A percentile compares a stretch with the other conserved stretches of the same genome.
Conservation (phyloP, 1,140 invertebrate genomes). For the Scaptodrosophila lebanonensis region DNA sequence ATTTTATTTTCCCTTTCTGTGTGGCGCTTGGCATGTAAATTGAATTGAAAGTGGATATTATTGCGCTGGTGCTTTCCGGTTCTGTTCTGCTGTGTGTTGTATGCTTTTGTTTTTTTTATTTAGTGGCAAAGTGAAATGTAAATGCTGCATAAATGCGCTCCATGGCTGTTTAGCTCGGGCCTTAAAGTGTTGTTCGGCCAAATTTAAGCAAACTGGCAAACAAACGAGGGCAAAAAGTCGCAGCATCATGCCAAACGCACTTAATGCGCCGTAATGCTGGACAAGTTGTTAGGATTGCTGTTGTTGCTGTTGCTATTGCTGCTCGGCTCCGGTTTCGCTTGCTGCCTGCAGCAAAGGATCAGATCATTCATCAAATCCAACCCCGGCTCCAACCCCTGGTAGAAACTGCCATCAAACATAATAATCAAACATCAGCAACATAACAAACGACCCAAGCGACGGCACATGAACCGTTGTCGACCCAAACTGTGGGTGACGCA, state of each 20-base stretch:
- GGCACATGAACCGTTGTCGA: neutral
- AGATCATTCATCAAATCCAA: conserved; percentile 67
- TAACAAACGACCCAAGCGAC: conserved; percentile 63
- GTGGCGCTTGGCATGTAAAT: conserved; percentile 58
- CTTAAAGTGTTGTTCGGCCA: conserved; percentile 1
- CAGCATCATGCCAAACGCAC: conserved; percentile 33
- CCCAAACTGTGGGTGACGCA: conserved; percentile 53
- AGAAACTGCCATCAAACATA: conserved; percentile 69
- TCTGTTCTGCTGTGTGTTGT: conserved; percentile 43
- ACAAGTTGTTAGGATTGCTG: conserved; percentile 35
- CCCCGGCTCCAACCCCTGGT: conserved; percentile 19
- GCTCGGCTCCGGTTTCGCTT: conserved; percentile 31
- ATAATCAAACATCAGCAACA: conserved; percentile 74
- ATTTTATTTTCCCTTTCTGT: conserved; percentile 33
- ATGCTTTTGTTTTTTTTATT: conserved; percentile 29
- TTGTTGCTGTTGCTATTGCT: conserved; percentile 5
- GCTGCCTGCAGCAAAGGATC: conserved; percentile 46
- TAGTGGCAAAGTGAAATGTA: neutral
- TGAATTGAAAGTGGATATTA: conserved; percentile 65
- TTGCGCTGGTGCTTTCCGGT: conserved; percentile 39
- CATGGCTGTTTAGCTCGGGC: conserved; percentile 2
- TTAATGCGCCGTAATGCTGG: conserved; percentile 9
- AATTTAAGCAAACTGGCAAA: neutral
- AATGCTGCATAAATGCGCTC: conserved; percentile 13
- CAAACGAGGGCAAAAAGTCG: neutral